A percentile compares a stretch with the other conserved stretches of the same genome.
Evolutionary conservation across 2,888 invertebrate genomes (phyloP).

Genomic region (Pinctada fucata): DNA sequence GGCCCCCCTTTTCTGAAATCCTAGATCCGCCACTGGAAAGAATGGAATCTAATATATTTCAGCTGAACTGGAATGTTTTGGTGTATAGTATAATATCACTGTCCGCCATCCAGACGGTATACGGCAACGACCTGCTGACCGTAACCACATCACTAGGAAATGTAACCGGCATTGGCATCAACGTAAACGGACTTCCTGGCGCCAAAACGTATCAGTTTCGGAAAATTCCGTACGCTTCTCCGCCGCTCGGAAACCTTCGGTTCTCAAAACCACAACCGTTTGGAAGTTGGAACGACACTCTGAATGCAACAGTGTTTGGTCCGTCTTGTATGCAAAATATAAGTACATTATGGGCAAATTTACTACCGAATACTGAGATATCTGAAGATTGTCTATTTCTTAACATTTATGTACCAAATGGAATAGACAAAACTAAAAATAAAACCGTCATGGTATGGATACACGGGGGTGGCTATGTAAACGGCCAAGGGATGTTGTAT

Average conservation of each 20-base stretch:
- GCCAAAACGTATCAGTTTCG: constrained; percentile 37
- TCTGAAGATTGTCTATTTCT: constrained; percentile 2
- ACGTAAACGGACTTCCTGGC: too few species aligned
- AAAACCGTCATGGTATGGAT: constrained; percentile 5
- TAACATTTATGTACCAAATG: neutral
- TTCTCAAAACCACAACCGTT: constrained; percentile 42
- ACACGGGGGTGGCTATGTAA: neutral
- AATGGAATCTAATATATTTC: too few species aligned
- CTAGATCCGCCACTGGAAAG: too few species aligned
- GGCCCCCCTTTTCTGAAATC: too few species aligned
- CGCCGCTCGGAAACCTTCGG: constrained; percentile 46
- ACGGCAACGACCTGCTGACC: too few species aligned
- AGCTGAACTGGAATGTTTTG: too few species aligned
- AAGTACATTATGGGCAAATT: too few species aligned
- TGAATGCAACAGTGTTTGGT: constrained; percentile 43
- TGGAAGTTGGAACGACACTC: constrained; percentile 32
- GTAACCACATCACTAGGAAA: too few species aligned
- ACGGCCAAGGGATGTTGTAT: neutral
- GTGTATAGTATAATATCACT: too few species aligned
- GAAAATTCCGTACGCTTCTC: constrained; percentile 50
- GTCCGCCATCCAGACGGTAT: too few species aligned
- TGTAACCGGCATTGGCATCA: too few species aligned
- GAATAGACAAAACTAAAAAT: neutral
- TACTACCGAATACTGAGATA: neutral
- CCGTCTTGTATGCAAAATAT: constrained; percentile 53